Conservation (phyloP, 2,888 invertebrate species). For the Xanthia togata region DNA sequence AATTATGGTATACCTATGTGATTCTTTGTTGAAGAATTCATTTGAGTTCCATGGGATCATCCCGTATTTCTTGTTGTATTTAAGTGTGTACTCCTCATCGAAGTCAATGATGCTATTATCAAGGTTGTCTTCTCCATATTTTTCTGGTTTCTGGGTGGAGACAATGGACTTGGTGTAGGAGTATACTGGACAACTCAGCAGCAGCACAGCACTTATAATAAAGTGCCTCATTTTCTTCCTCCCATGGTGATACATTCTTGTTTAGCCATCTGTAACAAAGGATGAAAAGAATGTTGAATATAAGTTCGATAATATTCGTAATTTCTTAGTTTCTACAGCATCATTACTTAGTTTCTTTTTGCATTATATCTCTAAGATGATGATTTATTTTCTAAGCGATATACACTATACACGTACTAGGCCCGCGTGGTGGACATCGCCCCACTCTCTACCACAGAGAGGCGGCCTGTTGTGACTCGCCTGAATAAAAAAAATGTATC, state of each 20-base stretch:
- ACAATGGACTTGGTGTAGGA: constrained; percentile 75
- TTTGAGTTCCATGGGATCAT: constrained; percentile 76
- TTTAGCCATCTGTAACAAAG: constrained; percentile 83
- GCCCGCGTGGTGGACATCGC: neutral
- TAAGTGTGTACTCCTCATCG: constrained; percentile 82
- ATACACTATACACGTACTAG: neutral
- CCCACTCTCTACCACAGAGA: neutral
- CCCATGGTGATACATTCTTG: constrained; percentile 81
- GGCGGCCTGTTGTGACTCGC: too few species aligned
- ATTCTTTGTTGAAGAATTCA: constrained; percentile 79
- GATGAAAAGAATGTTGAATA: constrained; percentile 16
- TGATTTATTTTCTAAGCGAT: neutral
- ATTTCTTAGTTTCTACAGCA: neutral
- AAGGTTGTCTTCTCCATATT: constrained; percentile 73
- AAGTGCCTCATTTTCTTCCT: constrained; percentile 82
- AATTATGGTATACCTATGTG: constrained; percentile 81
- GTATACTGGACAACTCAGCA: constrained; percentile 70
- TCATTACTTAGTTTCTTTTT: neutral
- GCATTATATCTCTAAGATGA: neutral
- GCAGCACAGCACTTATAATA: constrained; percentile 78
- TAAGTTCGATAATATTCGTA: neutral
- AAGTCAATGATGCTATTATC: constrained; percentile 87
- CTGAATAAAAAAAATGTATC: too few species aligned
- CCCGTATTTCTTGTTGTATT: constrained; percentile 82
- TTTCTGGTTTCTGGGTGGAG: constrained; percentile 67